A percentile compares a stretch with the other conserved stretches of the same genome.
phyloP scores from a whole-genome alignment of 2,113 vertebrate genomes.

The Aphyosemion australe region DNA sequence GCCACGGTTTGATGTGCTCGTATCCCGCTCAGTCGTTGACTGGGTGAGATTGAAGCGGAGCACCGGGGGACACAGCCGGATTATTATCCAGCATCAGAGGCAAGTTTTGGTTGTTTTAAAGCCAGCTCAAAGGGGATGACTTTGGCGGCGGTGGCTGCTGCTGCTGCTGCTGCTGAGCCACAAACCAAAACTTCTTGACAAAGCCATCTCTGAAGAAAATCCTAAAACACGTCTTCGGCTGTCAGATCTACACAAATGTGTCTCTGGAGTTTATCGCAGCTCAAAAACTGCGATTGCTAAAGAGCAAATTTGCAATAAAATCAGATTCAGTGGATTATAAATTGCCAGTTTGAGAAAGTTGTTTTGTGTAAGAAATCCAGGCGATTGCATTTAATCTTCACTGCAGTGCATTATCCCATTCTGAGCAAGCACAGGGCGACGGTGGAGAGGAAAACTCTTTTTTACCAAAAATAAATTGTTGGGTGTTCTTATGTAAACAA shows the following conservation, averaged over 20 bases:
- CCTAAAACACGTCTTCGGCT: conserved; percentile 17
- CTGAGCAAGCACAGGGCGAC: too few relatives aligned
- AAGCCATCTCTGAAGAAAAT: conserved; percentile 32
- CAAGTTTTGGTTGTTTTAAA: conserved; percentile 24
- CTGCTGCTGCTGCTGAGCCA: conserved; percentile 11
- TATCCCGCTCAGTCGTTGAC: conserved; percentile 56
- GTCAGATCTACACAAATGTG: not conserved
- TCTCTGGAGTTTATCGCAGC: not conserved
- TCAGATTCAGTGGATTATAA: too few relatives aligned
- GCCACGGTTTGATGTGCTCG: conserved; percentile 34
- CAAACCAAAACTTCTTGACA: conserved; percentile 29
- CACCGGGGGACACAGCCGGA: conserved; percentile 33
- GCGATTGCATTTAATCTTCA: too few relatives aligned
- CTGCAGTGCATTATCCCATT: too few relatives aligned
- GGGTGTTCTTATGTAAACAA: too few relatives aligned
- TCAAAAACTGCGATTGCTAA: not conserved
- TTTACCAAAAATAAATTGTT: too few relatives aligned
- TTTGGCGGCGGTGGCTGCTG: not conserved
- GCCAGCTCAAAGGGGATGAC: conserved; percentile 22
- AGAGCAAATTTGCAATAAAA: too few relatives aligned
- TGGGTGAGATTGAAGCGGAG: conserved; percentile 54
- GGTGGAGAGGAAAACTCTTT: too few relatives aligned
- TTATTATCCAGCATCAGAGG: conserved; percentile 55
- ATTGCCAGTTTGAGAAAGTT: too few relatives aligned
- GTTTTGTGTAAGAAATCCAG: too few relatives aligned